Evolutionary conservation across 2,888 invertebrate species (phyloP).

Genomic region (Acanthosepion esculentum): DNA sequence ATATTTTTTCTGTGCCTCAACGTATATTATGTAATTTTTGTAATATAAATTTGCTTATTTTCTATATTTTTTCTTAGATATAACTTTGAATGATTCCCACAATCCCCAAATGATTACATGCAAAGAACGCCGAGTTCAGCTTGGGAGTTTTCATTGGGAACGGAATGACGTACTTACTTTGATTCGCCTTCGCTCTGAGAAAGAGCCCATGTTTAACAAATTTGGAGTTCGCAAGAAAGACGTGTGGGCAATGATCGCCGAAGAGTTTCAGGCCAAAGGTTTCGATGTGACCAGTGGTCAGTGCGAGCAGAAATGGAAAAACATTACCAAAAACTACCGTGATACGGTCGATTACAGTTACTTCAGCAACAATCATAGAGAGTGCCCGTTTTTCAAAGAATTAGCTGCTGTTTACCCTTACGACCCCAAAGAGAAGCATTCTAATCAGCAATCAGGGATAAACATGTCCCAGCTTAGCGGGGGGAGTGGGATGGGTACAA

Average conservation of each 20-base stretch:
- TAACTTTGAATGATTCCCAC: not conserved
- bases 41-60: no score
- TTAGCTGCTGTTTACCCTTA: conserved; percentile 33
- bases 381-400: conserved; percentile 35
- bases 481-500: not conserved
- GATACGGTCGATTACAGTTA: not conserved
- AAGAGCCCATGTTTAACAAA: conserved; percentile 37
- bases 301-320: conserved; percentile 47
- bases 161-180: not conserved
- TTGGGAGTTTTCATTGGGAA: not conserved
- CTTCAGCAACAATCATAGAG: conserved; percentile 23
- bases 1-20: not conserved
- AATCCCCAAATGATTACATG: not conserved
- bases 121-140: not conserved
- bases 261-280: conserved; percentile 39
- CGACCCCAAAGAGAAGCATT: conserved; percentile 35
- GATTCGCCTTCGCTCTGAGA: conserved; percentile 42
- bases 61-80: not conserved
- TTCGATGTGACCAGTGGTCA: conserved; percentile 39
- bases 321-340: conserved; percentile 37
- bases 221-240: conserved; percentile 37
- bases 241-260: conserved; percentile 42
- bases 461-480: not conserved
- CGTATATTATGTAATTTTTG: no score
- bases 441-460: not conserved